phyloP scores from a whole-genome alignment of 2,113 vertebrate genomes.

The Oreochromis niloticus region DNA sequence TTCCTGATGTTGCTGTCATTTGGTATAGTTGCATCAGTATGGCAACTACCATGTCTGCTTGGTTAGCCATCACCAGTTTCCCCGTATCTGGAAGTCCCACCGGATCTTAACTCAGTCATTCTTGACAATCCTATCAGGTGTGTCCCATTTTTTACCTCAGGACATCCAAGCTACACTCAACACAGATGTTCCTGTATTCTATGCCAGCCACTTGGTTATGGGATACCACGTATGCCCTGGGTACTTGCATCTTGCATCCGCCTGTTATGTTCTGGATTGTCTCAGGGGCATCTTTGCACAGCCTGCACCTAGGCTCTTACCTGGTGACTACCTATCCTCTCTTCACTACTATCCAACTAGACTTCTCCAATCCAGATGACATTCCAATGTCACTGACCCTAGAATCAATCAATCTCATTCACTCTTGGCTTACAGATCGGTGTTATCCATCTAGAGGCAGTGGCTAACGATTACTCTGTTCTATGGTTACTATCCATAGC shows the following conservation, averaged over 20 bases:
- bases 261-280: not conserved
- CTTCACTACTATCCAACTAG: not conserved
- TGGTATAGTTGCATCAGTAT: accelerated
- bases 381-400: accelerated
- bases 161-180: not conserved
- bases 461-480: accelerated
- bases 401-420: accelerated
- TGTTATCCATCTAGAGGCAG: accelerated
- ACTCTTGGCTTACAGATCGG: not conserved
- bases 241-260: accelerated
- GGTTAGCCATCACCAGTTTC: not conserved
- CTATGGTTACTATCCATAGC: accelerated
- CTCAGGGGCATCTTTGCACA: not conserved
- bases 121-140: accelerated
- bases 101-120: not conserved
- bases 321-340: not conserved
- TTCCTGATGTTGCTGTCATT: not conserved
- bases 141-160: not conserved
- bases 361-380: not conserved
- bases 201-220: not conserved
- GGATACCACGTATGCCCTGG: not conserved
- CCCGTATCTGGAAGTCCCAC: not conserved
- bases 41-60: not conserved
- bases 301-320: not conserved
- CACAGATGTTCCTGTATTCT: not conserved